Base-by-base conservation (phyloP, 2,888 invertebrate species). In the Bruchidius siliquastri region DNA sequence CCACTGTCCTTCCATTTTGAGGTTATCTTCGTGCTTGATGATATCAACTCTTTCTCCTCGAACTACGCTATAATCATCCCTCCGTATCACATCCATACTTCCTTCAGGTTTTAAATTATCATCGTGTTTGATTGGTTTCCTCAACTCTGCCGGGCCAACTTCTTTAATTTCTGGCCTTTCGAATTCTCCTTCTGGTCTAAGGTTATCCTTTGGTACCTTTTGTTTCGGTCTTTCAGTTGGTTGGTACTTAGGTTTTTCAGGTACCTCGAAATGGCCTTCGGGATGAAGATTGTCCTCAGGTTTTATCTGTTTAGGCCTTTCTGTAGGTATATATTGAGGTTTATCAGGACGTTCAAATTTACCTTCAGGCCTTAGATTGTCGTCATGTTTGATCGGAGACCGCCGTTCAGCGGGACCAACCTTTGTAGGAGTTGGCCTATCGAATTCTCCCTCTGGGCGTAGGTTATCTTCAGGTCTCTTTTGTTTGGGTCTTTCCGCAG, bases 391-490 rank as follows among this genome's bases (percentile, higher is more conserved):
- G 18, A 84, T 85, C 76, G 80, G 83, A 80, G 85, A 88, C 0
- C 90, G 89, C 84, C 89, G 88, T 77, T 90, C 90, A 0, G 87
- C 90, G 0, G 90, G 82, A 67, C 74, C 74, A 76, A 80, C 90
- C 73, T 80, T 78, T 0, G 83, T 81, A 74, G 86, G 84, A 68
- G 87, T 84, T 68, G 87, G 87, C 71, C 85, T 81, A 73, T 88
- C 86, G 78, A 90, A 90, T 0, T 91, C 90, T 0, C 92, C 92
- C 82, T 91, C 92, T 0, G 90, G 89, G 71, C 85, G 87, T 0
- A 92, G 84, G 82, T 92, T 92, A 77, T 92, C 91, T 78, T 88
- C 84, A 0, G 90, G 93, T 77, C 87, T 90, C 74, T 85, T 88
- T 30, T 85, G 88, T 67, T 85, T 84, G 22, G 86, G 88, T 72